Conservation (phyloP, 2,888 invertebrate genomes). For the Drosophila stalkeri region DNA sequence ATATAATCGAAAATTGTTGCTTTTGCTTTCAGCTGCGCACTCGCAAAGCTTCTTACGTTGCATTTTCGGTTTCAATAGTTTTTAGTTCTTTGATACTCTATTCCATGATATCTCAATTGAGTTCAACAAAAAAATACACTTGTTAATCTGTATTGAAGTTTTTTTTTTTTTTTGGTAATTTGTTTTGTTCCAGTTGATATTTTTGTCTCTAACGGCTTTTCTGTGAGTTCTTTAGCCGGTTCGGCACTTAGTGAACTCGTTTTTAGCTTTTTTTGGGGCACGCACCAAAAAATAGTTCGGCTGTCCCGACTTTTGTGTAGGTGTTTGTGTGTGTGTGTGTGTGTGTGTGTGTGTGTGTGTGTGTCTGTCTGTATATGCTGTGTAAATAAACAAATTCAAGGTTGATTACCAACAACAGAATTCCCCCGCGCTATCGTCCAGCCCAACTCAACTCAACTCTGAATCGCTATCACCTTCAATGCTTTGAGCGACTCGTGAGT, state of each 20-base stretch:
- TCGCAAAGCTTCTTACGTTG: not conserved
- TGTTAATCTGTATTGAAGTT: constrained; percentile 20
- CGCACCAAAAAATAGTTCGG: constrained; percentile 38
- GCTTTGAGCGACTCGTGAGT: constrained; percentile 48
- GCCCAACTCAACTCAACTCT: constrained; percentile 29
- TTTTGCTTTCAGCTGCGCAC: not conserved
- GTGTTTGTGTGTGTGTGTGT: constrained; percentile 12
- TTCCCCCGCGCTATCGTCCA: constrained; percentile 32
- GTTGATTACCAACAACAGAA: constrained; percentile 72
- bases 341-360: constrained; percentile 16
- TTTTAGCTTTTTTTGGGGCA: constrained; percentile 18
- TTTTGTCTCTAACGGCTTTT: constrained; percentile 8
- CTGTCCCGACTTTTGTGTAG: constrained; percentile 26
- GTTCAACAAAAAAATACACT: not conserved
- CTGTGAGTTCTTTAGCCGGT: constrained; percentile 22
- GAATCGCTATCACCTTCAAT: constrained; percentile 57
- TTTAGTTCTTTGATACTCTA: not conserved
- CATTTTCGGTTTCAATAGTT: not conserved
- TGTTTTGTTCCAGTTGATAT: not conserved
- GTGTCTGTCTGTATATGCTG: constrained; percentile 36
- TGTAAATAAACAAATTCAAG: constrained; percentile 73
- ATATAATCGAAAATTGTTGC: not conserved
- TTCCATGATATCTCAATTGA: not conserved
- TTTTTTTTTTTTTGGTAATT: not conserved
- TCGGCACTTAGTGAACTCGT: constrained; percentile 13